A percentile compares a stretch with the other conserved stretches of the same genome.
Evolutionary conservation across 2,888 invertebrate genomes (phyloP).

Genomic region (Hemistola chrysoprasaria): DNA sequence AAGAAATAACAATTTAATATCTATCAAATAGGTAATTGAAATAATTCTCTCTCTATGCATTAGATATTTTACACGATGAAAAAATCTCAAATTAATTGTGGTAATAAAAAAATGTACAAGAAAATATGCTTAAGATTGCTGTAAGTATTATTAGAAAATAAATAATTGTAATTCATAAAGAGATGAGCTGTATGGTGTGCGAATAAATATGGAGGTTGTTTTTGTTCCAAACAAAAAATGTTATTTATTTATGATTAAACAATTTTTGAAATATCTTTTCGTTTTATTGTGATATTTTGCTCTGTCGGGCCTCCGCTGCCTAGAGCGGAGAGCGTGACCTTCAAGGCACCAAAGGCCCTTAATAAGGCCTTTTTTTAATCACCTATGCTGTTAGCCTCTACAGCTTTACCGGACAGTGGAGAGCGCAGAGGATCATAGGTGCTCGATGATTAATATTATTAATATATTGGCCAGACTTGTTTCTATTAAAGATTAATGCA

Average conservation of each 20-base stretch:
- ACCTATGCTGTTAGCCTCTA: no score
- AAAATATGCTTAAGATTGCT: conserved; percentile 70
- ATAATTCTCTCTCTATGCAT: conserved; percentile 77
- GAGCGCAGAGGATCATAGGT: no score
- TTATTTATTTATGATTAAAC: conserved; percentile 82
- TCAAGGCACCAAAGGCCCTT: no score
- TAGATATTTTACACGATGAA: conserved; percentile 61
- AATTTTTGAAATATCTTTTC: conserved; percentile 73
- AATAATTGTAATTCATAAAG: conserved; percentile 77
- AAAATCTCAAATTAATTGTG: conserved; percentile 81
- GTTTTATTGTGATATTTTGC: conserved; percentile 22
- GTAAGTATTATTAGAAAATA: conserved; percentile 81
- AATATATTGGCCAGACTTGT: no score
- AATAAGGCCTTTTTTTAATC: no score
- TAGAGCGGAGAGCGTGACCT: no score
- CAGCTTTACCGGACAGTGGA: no score
- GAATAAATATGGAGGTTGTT: conserved; percentile 80
- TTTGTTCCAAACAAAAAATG: conserved; percentile 80
- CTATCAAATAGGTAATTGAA: conserved; percentile 61
- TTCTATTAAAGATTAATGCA: no score
- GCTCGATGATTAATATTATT: no score
- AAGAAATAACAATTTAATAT: no score
- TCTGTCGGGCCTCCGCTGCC: neutral
- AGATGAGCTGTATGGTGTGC: conserved; percentile 76
- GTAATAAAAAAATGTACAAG: conserved; percentile 77